Evolutionary conservation across 1,140 invertebrate species (phyloP), one percentile per base, ranked within the genome.

Genomic region (Drosophila tristis): DNA sequence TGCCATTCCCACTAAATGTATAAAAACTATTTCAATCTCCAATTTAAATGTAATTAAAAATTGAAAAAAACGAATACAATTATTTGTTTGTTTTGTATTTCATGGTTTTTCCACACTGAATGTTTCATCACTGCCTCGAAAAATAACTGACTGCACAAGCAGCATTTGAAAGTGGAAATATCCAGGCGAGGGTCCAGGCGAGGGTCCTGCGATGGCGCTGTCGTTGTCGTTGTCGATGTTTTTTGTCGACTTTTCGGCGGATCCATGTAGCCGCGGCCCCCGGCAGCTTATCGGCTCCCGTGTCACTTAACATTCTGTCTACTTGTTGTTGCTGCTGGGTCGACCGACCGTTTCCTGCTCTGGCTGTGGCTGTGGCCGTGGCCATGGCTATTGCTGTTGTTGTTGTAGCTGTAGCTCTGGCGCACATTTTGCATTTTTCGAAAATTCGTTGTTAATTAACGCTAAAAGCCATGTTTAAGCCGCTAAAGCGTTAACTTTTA

Each of bases 371-470:
- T 4, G 2, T 25, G 23, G 23, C 23, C 23, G 4, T 25, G 23
- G 4, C 20, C 20, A 20, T 20, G 20, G 20, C 20, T 20, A 20
- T 20, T 20, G 20, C 20, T 20, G 20, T 20, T 20, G 20, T 20
- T 20, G 20, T 2, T 20, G 20, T 20, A 20, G 20, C 47, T 31
- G 29, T 9, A 8, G 29, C 29, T 31, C 7, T 31, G 29, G 29
- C 63, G 58, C 45, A 71, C 61, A 84, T 84, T 82, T 82, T 82
- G 79, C 79, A 82, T 82, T 84, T 78, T 80, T 71, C 60, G 66
- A 86, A 81, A 87, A 87, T 82, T 87, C 82, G 84, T 84, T 87
- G 84, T 87, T 87, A 87, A 87, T 87, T 87, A 87, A 87, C 84
- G 84, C 84, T 89, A 89, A 89, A 89, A 90, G 85, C 85, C 85